Evolutionary conservation across 2,113 vertebrate genomes (phyloP).

Genomic region (Pipra filicauda): DNA sequence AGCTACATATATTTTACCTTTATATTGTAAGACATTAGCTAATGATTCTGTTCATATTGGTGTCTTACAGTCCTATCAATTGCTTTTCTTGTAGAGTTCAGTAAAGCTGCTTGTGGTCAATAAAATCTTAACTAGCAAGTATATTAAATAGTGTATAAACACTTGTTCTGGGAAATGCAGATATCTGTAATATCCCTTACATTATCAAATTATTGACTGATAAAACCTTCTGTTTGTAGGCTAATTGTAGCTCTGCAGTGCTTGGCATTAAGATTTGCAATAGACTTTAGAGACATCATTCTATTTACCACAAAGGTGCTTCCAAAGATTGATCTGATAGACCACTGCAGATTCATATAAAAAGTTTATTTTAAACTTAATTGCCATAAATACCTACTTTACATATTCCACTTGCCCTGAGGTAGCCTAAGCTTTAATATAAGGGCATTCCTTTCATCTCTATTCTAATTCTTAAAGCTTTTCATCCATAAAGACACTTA

Average conservation of each 20-base stretch:
- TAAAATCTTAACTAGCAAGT: not conserved
- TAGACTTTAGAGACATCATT: not conserved
- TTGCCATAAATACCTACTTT: not conserved
- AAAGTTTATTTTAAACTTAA: slow-evolving; percentile 1
- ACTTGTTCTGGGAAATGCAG: not conserved
- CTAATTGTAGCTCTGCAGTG: not conserved
- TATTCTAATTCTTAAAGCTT: slow-evolving; percentile 9
- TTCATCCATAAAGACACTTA: not conserved
- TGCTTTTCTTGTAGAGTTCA: not conserved
- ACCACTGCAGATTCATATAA: not conserved
- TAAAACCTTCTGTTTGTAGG: not conserved
- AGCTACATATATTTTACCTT: not conserved
- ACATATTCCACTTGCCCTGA: not conserved
- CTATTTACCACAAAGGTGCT: not conserved
- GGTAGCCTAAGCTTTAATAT: not conserved
- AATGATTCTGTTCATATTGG: not conserved
- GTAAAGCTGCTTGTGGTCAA: not conserved
- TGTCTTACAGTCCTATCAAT: not conserved
- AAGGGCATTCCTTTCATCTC: not conserved
- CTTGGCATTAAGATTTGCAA: not conserved
- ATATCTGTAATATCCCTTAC: not conserved
- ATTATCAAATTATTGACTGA: not conserved
- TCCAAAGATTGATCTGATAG: not conserved
- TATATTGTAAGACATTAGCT: not conserved
- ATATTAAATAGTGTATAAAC: not conserved